Evolutionary conservation across 1,140 invertebrate genomes (phyloP).

Genomic region (Rhyzopertha dominica): DNA sequence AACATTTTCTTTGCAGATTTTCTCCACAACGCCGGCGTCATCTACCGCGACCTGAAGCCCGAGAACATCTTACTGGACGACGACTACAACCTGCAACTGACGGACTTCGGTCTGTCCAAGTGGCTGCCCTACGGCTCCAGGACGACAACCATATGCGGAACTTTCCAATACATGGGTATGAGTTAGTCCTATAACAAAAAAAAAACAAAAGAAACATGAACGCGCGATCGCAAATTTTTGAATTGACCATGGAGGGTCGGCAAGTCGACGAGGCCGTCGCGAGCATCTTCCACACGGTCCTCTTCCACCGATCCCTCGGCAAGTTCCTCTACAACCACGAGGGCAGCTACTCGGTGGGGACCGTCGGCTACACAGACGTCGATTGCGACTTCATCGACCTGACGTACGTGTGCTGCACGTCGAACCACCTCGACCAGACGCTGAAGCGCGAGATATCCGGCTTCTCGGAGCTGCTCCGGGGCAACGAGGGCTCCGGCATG

Average conservation of each 20-base stretch:
- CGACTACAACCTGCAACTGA: constrained; percentile 73
- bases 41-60: constrained; percentile 87
- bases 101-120: constrained; percentile 92
- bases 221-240: constrained; percentile 80
- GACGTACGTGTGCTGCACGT: constrained; percentile 92
- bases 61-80: constrained; percentile 84
- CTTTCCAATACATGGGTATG: constrained; percentile 86
- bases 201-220: constrained; percentile 61
- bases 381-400: constrained; percentile 97
- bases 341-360: constrained; percentile 90
- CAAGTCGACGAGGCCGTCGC: constrained; percentile 93
- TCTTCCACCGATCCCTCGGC: constrained; percentile 90
- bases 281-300: constrained; percentile 90
- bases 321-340: constrained; percentile 94
- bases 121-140: constrained; percentile 71
- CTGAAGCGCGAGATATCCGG: constrained; percentile 76
- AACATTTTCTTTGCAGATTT: constrained; percentile 69
- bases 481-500: constrained; percentile 63
- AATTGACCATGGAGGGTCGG: constrained; percentile 83
- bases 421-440: constrained; percentile 65
- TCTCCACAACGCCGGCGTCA: constrained; percentile 83
- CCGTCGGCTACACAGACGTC: constrained; percentile 90
- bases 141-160: constrained; percentile 86
- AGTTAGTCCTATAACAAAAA: constrained; percentile 14
- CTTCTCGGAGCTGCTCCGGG: constrained; percentile 81